Evolutionary conservation across 30 jellyfish, hydroid and myxozoan species (phyloP).

Genomic region (Aurelia sp.): DNA sequence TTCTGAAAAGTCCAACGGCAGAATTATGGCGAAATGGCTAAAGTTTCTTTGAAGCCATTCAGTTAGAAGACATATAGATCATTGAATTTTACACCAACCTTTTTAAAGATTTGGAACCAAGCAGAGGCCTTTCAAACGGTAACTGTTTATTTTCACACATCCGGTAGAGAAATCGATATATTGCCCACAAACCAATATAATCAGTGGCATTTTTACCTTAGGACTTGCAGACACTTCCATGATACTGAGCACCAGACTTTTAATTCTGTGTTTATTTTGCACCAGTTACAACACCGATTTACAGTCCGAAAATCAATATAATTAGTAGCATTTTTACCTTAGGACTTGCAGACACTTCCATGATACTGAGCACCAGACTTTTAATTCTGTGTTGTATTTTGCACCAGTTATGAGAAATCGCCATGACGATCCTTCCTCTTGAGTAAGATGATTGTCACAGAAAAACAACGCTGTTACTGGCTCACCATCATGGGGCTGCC

Average conservation of each 20-base stretch:
- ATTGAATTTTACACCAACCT: too few relatives aligned
- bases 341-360: constrained; percentile 91
- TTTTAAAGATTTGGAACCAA: too few relatives aligned
- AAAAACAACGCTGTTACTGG: constrained; percentile 86
- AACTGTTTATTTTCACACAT: too few relatives aligned
- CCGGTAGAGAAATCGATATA: too few relatives aligned
- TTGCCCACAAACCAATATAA: too few relatives aligned
- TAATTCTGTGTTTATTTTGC: constrained; percentile 73
- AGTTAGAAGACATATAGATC: too few relatives aligned
- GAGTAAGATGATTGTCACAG: constrained; percentile 83
- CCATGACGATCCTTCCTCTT: constrained; percentile 90
- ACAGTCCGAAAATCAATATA: too few relatives aligned
- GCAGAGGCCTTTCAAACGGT: too few relatives aligned
- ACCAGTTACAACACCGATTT: constrained; percentile 79
- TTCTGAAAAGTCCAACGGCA: too few relatives aligned
- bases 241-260: constrained; percentile 98
- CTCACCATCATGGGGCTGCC: constrained; percentile 97
- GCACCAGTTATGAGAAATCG: constrained; percentile 96
- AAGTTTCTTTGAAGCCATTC: too few relatives aligned
- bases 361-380: constrained; percentile 97
- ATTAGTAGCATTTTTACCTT: constrained; percentile 35
- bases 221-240: constrained; percentile 89
- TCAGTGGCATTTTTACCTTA: constrained; percentile 46
- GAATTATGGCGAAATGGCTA: too few relatives aligned
- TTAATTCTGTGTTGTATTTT: constrained; percentile 66